phyloP scores from a whole-genome alignment of 1,140 invertebrate species.

The Euglossa dilemma region DNA sequence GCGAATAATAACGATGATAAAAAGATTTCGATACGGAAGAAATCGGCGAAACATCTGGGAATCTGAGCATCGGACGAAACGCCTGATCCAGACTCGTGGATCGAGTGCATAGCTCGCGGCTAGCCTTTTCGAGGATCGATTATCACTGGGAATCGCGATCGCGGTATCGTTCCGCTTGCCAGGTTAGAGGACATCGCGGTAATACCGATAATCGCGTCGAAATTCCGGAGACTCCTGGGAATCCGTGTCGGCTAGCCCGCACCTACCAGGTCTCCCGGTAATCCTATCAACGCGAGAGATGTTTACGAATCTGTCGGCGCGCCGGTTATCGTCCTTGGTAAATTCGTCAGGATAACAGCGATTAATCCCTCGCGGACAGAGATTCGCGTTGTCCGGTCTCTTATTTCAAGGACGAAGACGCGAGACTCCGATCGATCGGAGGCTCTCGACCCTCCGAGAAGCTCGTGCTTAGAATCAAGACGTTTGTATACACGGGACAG shows the following conservation, averaged over 20 bases:
- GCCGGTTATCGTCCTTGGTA: slow-evolving; percentile 25
- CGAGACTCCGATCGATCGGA: background rate
- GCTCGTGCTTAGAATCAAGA: slow-evolving; percentile 9
- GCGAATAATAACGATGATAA: no score
- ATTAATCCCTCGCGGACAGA: background rate
- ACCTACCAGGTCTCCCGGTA: slow-evolving; percentile 37
- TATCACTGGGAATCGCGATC: background rate
- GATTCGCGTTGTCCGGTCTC: background rate
- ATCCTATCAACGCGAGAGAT: slow-evolving; percentile 59
- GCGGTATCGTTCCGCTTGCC: slow-evolving; percentile 52
- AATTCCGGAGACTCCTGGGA: slow-evolving; percentile 55
- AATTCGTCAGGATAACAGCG: slow-evolving; percentile 5
- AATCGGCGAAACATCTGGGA: background rate
- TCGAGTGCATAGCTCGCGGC: background rate
- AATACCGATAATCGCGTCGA: slow-evolving; percentile 67
- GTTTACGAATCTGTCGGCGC: slow-evolving; percentile 31
- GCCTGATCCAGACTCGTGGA: background rate
- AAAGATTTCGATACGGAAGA: background rate
- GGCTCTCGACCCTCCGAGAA: background rate
- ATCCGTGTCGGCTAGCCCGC: slow-evolving; percentile 6
- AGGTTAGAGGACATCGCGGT: slow-evolving; percentile 57
- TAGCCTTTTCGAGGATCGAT: slow-evolving; percentile 47
- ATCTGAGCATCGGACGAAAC: no score
- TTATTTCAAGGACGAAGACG: background rate
- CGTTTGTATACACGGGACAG: slow-evolving; percentile 28